Evolutionary conservation across 1,140 invertebrate genomes (phyloP).

Genomic region (Pygmarrhopalites habei): DNA sequence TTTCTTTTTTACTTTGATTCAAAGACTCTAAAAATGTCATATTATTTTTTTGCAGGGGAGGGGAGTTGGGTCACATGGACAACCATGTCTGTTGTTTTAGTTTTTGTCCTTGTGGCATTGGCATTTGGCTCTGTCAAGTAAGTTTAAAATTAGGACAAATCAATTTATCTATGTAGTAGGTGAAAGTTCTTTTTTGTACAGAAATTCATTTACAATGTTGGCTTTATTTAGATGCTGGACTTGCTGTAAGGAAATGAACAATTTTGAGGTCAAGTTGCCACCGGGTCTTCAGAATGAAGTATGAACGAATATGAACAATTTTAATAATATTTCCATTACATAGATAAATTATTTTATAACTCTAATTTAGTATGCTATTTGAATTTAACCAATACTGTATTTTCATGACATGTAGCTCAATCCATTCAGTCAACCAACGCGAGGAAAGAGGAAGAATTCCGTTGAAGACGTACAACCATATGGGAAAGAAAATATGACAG

Average conservation of each 20-base stretch:
- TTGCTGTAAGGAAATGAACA: conserved; percentile 49
- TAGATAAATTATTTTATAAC: too few relatives aligned
- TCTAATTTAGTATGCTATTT: neutral
- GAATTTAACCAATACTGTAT: neutral
- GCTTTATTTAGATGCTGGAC: conserved; percentile 45
- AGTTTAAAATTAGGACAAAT: neutral
- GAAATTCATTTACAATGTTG: conserved; percentile 13
- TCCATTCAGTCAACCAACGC: neutral
- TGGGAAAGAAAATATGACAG: conserved; percentile 26
- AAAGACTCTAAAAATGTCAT: too few relatives aligned
- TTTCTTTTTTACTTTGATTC: too few relatives aligned
- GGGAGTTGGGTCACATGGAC: conserved; percentile 24
- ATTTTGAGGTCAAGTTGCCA: conserved; percentile 52
- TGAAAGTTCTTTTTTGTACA: neutral
- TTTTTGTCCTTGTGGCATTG: conserved; percentile 11
- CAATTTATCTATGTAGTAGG: neutral
- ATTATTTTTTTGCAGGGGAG: neutral
- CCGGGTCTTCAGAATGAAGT: conserved; percentile 46
- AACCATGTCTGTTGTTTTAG: neutral
- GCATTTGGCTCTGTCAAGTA: conserved; percentile 21
- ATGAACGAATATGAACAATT: neutral
- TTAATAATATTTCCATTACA: neutral
- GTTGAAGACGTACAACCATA: conserved; percentile 4
- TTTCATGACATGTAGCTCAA: neutral
- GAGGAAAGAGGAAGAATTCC: neutral